Conservation (phyloP, 2,797 vertebrate genomes). For the Malurus leucopterus region DNA sequence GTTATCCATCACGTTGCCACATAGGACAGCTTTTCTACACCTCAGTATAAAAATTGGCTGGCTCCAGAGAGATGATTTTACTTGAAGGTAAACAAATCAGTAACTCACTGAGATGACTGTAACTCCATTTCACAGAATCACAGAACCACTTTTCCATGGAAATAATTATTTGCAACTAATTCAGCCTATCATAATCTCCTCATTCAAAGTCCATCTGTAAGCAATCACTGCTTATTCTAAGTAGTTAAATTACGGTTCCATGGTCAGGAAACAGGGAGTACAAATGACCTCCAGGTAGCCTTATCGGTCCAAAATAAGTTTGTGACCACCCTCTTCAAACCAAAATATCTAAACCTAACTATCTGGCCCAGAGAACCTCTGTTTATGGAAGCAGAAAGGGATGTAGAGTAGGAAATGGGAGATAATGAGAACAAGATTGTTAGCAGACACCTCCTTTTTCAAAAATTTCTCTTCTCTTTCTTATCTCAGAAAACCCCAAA, state of each 20-base stretch:
- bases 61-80: constrained; percentile 32
- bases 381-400: neutral
- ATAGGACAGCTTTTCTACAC: neutral
- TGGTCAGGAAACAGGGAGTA: neutral
- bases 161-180: neutral
- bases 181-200: neutral
- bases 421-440: neutral
- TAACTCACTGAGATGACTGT: neutral
- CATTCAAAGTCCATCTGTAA: neutral
- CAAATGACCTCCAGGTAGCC: neutral
- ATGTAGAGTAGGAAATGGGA: neutral
- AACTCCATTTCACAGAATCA: neutral
- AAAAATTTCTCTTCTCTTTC: neutral
- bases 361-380: neutral
- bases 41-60: constrained; percentile 2
- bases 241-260: neutral
- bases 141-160: neutral
- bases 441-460: neutral
- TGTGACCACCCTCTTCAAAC: neutral
- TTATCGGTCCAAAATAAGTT: neutral
- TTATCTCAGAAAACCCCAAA: neutral
- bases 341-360: neutral
- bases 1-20: constrained; percentile 50
- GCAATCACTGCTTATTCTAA: neutral
- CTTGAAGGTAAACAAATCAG: constrained; percentile 51